phyloP scores from a whole-genome alignment of 2,113 vertebrate genomes.

The Eira barbara region DNA sequence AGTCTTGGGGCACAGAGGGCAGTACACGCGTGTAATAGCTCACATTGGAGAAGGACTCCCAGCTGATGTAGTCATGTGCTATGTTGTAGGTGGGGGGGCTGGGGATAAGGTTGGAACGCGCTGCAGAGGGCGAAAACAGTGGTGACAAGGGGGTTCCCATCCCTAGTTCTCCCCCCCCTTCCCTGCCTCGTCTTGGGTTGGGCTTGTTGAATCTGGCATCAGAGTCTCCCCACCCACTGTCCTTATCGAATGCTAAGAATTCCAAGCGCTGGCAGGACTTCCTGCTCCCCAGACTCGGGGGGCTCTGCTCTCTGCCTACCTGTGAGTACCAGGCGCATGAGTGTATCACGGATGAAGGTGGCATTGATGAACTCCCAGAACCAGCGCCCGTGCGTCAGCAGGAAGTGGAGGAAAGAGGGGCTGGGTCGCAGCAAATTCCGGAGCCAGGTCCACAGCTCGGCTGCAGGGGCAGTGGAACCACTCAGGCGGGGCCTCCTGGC shows the following conservation, averaged over 20 bases:
- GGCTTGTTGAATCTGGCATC: neutral
- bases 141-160: neutral
- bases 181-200: neutral
- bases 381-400: slow-evolving; percentile 92
- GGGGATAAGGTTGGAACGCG: slow-evolving; percentile 90
- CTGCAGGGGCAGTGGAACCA: slow-evolving; percentile 72
- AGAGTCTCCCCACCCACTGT: neutral
- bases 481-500: neutral
- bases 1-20: slow-evolving; percentile 90
- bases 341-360: slow-evolving; percentile 85
- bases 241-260: slow-evolving; percentile 1
- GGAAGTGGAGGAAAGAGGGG: slow-evolving; percentile 85
- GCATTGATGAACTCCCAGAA: slow-evolving; percentile 92
- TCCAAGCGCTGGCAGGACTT: neutral
- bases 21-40: slow-evolving; percentile 94
- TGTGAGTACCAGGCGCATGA: slow-evolving; percentile 93
- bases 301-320: slow-evolving; percentile 72
- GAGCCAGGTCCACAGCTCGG: slow-evolving; percentile 90
- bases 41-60: slow-evolving; percentile 93
- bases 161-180: no score
- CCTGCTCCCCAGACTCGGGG: neutral
- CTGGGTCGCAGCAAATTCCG: slow-evolving; percentile 86
- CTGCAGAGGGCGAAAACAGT: slow-evolving; percentile 78
- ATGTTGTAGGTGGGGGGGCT: slow-evolving; percentile 95
- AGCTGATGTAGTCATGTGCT: slow-evolving; percentile 92